Conservation (phyloP, 2,113 vertebrate species). For the Mandrillus leucophaeus region DNA sequence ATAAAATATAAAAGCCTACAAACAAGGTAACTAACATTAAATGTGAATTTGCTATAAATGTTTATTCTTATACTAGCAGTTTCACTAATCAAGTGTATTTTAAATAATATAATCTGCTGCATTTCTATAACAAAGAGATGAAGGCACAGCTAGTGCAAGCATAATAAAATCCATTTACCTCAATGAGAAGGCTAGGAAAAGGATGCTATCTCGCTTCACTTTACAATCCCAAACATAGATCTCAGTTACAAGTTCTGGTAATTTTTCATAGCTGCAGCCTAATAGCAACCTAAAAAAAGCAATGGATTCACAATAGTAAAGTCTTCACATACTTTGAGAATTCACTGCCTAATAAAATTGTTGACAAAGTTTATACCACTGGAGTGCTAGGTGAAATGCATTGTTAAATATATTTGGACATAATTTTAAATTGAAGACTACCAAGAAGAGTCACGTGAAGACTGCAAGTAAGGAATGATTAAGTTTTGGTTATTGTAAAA, state of each 20-base stretch:
- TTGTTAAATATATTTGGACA: slow-evolving; percentile 89
- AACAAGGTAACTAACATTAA: neutral
- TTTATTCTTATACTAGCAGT: neutral
- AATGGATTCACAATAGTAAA: slow-evolving; percentile 91
- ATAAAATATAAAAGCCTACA: neutral
- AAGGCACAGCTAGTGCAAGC: neutral
- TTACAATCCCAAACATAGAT: slow-evolving; percentile 79
- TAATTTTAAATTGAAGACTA: slow-evolving; percentile 91
- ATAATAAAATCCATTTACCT: neutral
- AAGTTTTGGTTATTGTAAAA: slow-evolving; percentile 94
- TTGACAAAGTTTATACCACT: slow-evolving; percentile 89
- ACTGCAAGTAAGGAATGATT: slow-evolving; percentile 92
- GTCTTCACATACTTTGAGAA: slow-evolving; percentile 90
- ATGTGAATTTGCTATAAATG: neutral
- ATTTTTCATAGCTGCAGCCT: slow-evolving; percentile 92
- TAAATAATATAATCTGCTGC: neutral
- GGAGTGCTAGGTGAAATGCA: slow-evolving; percentile 92
- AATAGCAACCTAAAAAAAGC: slow-evolving; percentile 88
- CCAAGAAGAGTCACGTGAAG: slow-evolving; percentile 98
- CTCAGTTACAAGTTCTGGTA: slow-evolving; percentile 81
- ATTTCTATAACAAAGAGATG: neutral
- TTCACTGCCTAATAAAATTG: slow-evolving; percentile 88
- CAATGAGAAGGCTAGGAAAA: neutral
- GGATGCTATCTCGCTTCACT: neutral
- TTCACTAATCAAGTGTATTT: neutral